Evolutionary conservation across 2,888 invertebrate genomes (phyloP).

Genomic region (Oxycera nigricornis): DNA sequence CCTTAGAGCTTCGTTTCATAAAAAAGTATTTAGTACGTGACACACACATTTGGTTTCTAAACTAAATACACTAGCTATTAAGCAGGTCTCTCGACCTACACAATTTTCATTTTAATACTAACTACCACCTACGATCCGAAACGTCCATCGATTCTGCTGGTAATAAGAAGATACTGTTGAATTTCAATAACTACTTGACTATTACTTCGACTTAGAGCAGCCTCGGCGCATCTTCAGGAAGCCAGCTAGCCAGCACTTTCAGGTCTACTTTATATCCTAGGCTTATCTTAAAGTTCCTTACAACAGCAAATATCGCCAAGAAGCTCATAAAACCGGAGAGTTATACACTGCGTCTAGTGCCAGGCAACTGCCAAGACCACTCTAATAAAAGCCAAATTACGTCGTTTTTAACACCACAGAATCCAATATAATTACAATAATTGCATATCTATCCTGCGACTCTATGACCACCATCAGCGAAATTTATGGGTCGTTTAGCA

Average conservation of each 20-base stretch:
- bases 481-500: constrained; percentile 25
- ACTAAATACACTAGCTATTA: too few relatives aligned
- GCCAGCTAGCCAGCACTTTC: constrained; percentile 10
- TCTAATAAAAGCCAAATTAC: constrained; percentile 30
- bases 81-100: constrained; percentile 26
- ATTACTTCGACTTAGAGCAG: constrained; percentile 3
- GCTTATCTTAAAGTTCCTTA: constrained; percentile 16
- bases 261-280: constrained; percentile 7
- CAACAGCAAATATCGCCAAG: too few relatives aligned
- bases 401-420: constrained; percentile 37
- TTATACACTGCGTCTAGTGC: constrained; percentile 13
- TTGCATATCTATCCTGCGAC: constrained; percentile 31
- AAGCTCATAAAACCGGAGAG: constrained; percentile 25
- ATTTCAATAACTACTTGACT: constrained; percentile 32
- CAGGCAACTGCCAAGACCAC: not conserved
- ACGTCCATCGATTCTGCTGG: constrained; percentile 26
- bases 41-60: too few relatives aligned
- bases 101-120: constrained; percentile 11
- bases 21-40: too few relatives aligned
- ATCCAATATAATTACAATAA: constrained; percentile 38
- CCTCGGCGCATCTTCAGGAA: constrained; percentile 10
- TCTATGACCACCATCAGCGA: constrained; percentile 10
- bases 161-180: too few relatives aligned
- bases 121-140: constrained; percentile 11
- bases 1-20: too few relatives aligned